A percentile compares a stretch with the other conserved stretches of the same genome.
Conservation (phyloP, 2,797 vertebrate genomes). For the Diplodus sargus region DNA sequence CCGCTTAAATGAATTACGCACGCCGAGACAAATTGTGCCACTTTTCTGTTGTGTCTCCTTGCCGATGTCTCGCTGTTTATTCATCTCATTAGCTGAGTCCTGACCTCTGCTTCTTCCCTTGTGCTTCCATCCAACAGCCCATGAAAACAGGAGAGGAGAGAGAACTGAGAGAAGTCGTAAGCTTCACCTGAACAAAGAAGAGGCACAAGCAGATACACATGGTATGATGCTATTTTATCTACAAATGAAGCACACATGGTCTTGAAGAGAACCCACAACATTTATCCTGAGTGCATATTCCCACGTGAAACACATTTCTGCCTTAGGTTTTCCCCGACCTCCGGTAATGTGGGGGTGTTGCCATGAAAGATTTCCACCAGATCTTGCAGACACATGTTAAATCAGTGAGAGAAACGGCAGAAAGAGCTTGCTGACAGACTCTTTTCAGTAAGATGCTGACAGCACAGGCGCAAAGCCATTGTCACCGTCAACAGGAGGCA, state of each 20-base stretch:
- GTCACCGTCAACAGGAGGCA: conserved; percentile 71
- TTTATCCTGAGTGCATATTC: conserved; percentile 18
- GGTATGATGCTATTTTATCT: conserved; percentile 67
- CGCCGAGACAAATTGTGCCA: conserved; percentile 61
- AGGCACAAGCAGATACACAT: conserved; percentile 75
- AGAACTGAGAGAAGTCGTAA: conserved; percentile 70
- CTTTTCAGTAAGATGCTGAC: conserved; percentile 74
- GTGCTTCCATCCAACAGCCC: conserved; percentile 78
- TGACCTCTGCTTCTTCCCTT: conserved; percentile 69
- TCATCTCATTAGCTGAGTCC: conserved; percentile 55
- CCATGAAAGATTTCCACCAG: conserved; percentile 43
- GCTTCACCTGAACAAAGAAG: conserved; percentile 79
- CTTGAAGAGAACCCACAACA: not conserved
- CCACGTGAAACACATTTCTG: conserved; percentile 33
- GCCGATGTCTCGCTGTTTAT: conserved; percentile 50
- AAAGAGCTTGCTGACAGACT: conserved; percentile 72
- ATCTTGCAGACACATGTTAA: conserved; percentile 57
- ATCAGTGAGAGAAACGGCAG: conserved; percentile 50
- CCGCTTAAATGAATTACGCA: conserved; percentile 51
- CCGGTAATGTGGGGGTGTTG: conserved; percentile 29
- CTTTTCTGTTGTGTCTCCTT: conserved; percentile 39
- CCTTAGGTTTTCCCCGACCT: conserved; percentile 14
- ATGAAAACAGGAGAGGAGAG: conserved; percentile 81
- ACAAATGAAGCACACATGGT: conserved; percentile 1
- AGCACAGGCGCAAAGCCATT: conserved; percentile 70